Evolutionary conservation across 2,888 invertebrate genomes (phyloP).

Genomic region (Drosophila leonis): DNA sequence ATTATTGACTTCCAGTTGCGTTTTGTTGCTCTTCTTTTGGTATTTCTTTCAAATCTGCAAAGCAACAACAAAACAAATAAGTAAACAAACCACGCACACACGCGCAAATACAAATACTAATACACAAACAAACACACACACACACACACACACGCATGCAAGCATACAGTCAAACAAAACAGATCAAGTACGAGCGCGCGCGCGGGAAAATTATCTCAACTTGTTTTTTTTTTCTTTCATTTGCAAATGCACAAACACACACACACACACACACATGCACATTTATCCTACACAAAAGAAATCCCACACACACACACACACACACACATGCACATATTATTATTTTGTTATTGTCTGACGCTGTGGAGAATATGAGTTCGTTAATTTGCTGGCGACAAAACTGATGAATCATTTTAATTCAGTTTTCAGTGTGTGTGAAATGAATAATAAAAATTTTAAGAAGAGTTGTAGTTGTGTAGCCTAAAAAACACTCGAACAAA

Average conservation of each 20-base stretch:
- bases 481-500: slow-evolving; percentile 29
- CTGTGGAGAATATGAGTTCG: slow-evolving; percentile 17
- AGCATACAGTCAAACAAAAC: slow-evolving; percentile 8
- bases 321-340: slow-evolving; percentile 25
- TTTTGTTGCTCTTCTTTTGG: slow-evolving; percentile 44
- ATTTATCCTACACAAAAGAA: not conserved
- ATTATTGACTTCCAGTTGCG: slow-evolving; percentile 32
- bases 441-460: slow-evolving; percentile 23
- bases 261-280: not conserved
- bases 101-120: slow-evolving; percentile 6
- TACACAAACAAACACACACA: slow-evolving; percentile 10
- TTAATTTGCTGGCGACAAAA: slow-evolving; percentile 10
- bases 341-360: slow-evolving; percentile 38
- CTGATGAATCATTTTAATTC: slow-evolving; percentile 51
- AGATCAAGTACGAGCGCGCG: slow-evolving; percentile 32
- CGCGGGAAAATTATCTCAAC: slow-evolving; percentile 49
- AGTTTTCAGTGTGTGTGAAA: slow-evolving; percentile 21
- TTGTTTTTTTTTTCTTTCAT: slow-evolving; percentile 7
- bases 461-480: slow-evolving; percentile 17
- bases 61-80: slow-evolving; percentile 57
- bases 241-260: slow-evolving; percentile 16
- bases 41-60: slow-evolving; percentile 63
- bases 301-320: slow-evolving; percentile 17
- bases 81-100: slow-evolving; percentile 58
- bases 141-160: slow-evolving; percentile 7